These are phyloP conservation scores for Drosophila cognata DNA, from an alignment of 2,888 invertebrate genomes.

Conservation along the genomic window DNA sequence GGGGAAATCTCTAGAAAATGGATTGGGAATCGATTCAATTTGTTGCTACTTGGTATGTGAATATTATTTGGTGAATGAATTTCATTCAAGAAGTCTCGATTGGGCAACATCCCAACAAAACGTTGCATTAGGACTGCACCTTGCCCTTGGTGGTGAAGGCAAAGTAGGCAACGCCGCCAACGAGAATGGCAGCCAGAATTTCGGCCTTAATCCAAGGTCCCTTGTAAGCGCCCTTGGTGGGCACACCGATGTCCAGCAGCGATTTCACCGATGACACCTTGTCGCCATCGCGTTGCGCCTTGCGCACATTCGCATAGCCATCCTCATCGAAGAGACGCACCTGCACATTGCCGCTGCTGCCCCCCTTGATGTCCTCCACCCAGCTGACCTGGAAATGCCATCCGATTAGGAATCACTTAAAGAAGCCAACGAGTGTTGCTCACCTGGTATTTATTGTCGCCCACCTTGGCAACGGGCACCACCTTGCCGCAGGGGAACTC, in stretches of 20 bases:
- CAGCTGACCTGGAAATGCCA: constrained; percentile 91
- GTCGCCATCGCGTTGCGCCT: constrained; percentile 91
- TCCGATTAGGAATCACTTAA: no score
- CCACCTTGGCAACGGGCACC: constrained; percentile 92
- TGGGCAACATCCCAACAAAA: constrained; percentile 15
- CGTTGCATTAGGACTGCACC: constrained; percentile 88
- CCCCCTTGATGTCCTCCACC: constrained; percentile 94
- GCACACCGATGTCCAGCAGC: constrained; percentile 88
- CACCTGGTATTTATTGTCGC: constrained; percentile 94
- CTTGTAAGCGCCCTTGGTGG: constrained; percentile 92
- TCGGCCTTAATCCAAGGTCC: constrained; percentile 98
- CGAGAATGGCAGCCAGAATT: constrained; percentile 92
- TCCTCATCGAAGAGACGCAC: constrained; percentile 96
- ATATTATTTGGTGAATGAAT: constrained; percentile 80
- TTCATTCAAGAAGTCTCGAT: constrained; percentile 78
- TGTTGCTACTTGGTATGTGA: constrained; percentile 60
- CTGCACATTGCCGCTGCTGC: constrained; percentile 92
- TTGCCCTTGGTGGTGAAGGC: constrained; percentile 94
- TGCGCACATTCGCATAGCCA: constrained; percentile 93
- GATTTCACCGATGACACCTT: constrained; percentile 88
- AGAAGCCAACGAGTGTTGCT: constrained; percentile 53
- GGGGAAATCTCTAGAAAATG: constrained; percentile 5
- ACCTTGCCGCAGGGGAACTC: constrained; percentile 93
- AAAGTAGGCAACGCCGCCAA: constrained; percentile 92
- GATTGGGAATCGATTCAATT: constrained; percentile 38